Base-by-base conservation (phyloP, 2,888 invertebrate genomes). In the Drosophila falleni region DNA sequence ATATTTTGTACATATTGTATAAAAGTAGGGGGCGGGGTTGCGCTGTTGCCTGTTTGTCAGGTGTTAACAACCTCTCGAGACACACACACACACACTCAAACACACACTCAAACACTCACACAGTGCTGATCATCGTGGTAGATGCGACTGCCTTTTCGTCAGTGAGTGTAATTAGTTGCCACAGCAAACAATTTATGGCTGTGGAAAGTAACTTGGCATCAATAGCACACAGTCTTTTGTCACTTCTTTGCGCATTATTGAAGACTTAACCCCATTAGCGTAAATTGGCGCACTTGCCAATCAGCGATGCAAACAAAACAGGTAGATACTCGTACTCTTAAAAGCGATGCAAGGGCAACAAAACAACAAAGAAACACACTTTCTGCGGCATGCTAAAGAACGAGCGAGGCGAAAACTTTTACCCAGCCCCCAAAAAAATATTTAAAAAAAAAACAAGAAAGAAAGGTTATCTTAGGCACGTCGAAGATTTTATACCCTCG, bases 221-320 rank as follows among this genome's bases (percentile, higher is more conserved):
- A 55, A 66, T 49, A 58, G 29, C 29, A 50, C 41, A 42, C 60
- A 37, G 49, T 33, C 47, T 67, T 58, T 80, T 89, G 89, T 83
- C 84, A 89, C 73, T 76, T 84, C 68, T 65, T 53, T 69, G 69
- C 66, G 71, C 86, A 78, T 77, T 85, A 89, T 85, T 89, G 78
- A 85, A 89, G 90, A 77, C 84, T 85, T 85, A 85, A 89, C 84
- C 90, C 89, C 90, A 85, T 85, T 85, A 85, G 86, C 89, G 80
- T 88, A 87, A 85, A 85, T 85, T 85, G 84, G 90, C 84, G 84
- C 84, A 89, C 84, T 85, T 85, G 84, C 89, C 84, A 89, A 89
- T 84, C 90, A 71, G 77, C 56, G 87, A 89, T 88, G 81, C 80
- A 74, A 64, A 63, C 31, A 63, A 49, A 58, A 58, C 58, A 62